Evolutionary conservation across 2,113 vertebrate genomes (phyloP), one percentile per base, ranked within the genome.

Genomic region (Gadus macrocephalus): DNA sequence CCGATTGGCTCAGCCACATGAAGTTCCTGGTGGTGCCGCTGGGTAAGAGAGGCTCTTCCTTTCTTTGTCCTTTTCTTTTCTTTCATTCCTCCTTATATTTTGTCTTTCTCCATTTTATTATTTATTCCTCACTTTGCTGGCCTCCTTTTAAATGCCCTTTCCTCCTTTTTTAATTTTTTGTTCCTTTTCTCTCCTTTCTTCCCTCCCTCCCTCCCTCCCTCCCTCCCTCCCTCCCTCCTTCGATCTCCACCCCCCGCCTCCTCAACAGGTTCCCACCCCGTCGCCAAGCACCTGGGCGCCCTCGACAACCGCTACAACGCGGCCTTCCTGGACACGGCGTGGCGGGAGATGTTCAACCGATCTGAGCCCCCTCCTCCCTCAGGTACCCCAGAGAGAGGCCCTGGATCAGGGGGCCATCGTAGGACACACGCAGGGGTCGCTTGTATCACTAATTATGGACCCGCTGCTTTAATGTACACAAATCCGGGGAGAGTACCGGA

Each of bases 1-100:
- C 95, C 0, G 95, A 96, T 70, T 97, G 95, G 95, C 92, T 97
- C 22, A 89, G 86, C 80, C 94, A 95, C 87, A 91, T 97, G 89
- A 91, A 93, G 71, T 95, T 96, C 82, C 92, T 97, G 85, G 92
- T 96, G 62, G 83, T 97, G 15, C 95, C 95, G 5, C 88, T 97
- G 2, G 95, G 95, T 96, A 72, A 90, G 89, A 31, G 5, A 14
- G 42, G 42, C 42, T 49, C 12, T 49, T 49, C 42, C 53, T 22
- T 11, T 14, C 0, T 35, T 16, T n/a, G 14, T 58, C 3, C n/a
- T 17, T 17, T 17, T 58, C n/a, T 58, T 16, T n/a, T 58, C 11
- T 22, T 7, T 16, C 0, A 27, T 15, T 17, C 4, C 17, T 12
- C 4, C 17, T 4, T 56, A 15, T 56, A 16, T n/a, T n/a, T 17